Conservation (phyloP, 1,140 invertebrate species). For the Caerostris darwini region DNA sequence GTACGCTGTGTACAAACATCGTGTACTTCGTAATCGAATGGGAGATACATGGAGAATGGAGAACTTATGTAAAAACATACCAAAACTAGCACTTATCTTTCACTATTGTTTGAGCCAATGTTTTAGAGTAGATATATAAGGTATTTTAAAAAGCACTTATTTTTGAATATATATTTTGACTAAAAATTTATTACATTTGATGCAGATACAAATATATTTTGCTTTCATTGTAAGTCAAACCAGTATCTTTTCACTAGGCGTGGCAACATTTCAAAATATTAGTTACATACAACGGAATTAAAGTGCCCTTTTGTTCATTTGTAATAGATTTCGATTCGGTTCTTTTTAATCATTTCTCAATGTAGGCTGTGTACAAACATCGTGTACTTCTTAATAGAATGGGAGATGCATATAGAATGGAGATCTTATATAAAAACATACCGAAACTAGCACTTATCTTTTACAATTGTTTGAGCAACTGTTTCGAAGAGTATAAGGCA, state of each 20-base stretch:
- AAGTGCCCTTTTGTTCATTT: neutral
- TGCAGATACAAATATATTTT: no score
- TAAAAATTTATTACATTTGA: no score
- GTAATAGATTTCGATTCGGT: no score
- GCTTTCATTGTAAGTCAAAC: no score
- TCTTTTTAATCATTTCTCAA: neutral
- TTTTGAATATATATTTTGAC: no score
- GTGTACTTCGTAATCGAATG: neutral
- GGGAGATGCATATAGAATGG: no score
- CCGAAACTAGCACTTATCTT: neutral
- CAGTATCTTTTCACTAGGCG: no score
- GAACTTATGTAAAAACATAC: neutral
- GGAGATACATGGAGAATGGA: neutral
- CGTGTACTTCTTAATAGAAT: neutral
- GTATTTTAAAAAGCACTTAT: no score
- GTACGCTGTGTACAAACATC: neutral
- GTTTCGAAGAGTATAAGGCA: neutral
- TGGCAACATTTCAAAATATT: no score
- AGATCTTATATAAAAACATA: neutral
- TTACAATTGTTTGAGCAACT: neutral
- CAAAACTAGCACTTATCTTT: neutral
- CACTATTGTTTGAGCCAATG: neutral
- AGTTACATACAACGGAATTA: neutral
- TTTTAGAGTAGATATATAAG: neutral
- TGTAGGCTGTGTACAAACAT: neutral